Base-by-base conservation (phyloP, 2,888 invertebrate genomes). In the Pseudanteris insignis region DNA sequence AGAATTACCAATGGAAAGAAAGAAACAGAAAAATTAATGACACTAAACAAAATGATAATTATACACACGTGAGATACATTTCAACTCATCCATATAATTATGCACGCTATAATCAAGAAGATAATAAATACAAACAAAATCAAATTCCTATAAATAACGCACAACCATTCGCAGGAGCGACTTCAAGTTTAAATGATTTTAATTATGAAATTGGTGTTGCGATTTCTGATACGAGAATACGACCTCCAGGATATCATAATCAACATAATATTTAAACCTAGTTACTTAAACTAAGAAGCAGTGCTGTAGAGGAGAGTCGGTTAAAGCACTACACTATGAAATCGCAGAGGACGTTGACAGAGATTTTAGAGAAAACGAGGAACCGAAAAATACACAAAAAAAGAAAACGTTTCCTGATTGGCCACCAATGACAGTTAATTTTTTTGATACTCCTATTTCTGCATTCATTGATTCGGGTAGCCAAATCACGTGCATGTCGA, bases 251-350 rank as follows among this genome's bases (percentile, higher is more conserved):
- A 15, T 48, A 32, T 14, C 9, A 9, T 1, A 21, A 6, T 7
- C 6, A 28, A 7, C 7, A 37, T 13, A 13, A 2, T 13, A 12
- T 13, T 3, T 11, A 14, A 8, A 32, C 14, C 14, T 2, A 26
- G 15, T 41, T 12, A 38, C 41, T 51, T 51, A 51, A 51, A 51
- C 41, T 51, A 13, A 28, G 2, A 4, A 28, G 1, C 1, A 51
- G 29, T 29, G 41, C 41, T 36, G 26, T 51, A 28, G 41, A 51
- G 29, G 12, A 36, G 10, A 36, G 41, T 51, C 41, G 41, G 7
- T 34, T 43, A 28, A 9, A 37, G 37, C 53, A 44, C 37, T 53
- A 12, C 6, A 32, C 7, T 53, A 51, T 51, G 41, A 51, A 7
- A 34, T 51, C 25, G 12, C 11, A 2, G n/a, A 34, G 41, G 51